Evolutionary conservation across 2,113 vertebrate genomes (phyloP).

Genomic region (Ptilorrhoa leucosticta): DNA sequence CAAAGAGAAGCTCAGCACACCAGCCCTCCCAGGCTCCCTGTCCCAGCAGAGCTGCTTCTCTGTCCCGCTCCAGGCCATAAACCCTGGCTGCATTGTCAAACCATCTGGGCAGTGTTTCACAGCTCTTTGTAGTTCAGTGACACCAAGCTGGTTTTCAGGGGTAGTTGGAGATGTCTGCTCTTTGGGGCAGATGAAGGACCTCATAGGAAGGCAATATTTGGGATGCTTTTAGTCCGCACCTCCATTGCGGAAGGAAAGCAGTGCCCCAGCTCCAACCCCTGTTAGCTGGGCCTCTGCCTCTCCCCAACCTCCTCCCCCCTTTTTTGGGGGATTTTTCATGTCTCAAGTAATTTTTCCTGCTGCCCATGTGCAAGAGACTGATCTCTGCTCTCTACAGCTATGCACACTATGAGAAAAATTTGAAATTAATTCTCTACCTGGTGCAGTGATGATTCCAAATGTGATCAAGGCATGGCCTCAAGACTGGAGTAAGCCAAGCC

Average conservation of each 20-base stretch:
- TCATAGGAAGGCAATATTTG: not conserved
- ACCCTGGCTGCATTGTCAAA: not conserved
- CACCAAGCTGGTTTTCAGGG: not conserved
- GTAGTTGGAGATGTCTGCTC: not conserved
- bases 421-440: not conserved
- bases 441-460: not conserved
- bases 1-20: not conserved
- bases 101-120: not conserved
- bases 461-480: not conserved
- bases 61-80: not conserved
- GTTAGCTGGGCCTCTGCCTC: not conserved
- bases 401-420: not conserved
- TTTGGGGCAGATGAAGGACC: accelerated
- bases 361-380: not conserved
- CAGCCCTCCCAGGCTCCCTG: not conserved
- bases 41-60: not conserved
- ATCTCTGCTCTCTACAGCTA: not conserved
- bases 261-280: not conserved
- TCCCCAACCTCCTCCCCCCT: not conserved
- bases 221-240: not conserved
- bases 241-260: not conserved
- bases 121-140: not conserved
- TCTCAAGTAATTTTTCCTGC: not conserved
- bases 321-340: not conserved
- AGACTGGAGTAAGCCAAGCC: not conserved